These are phyloP conservation scores for Lottia gigantea DNA, from an alignment of 2,888 invertebrate species.

Conservation along the genomic window DNA sequence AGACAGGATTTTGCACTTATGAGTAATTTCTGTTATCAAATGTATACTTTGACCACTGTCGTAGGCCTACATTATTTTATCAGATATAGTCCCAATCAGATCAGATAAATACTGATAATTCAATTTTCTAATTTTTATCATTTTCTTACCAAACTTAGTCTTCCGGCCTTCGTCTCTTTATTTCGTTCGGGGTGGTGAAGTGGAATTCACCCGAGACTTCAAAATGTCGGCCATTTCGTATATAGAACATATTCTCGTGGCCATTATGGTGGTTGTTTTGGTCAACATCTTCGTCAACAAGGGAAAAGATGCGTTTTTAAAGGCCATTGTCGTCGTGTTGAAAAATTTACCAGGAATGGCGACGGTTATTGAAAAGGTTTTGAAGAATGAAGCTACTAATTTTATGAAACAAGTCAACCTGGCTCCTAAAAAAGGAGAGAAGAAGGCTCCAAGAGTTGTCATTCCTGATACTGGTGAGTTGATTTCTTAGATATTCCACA, in stretches of 20 bases:
- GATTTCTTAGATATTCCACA: too few species aligned
- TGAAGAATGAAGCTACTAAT: conserved; percentile 47
- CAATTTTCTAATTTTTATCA: too few species aligned
- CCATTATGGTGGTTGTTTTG: conserved; percentile 40
- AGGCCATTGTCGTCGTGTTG: conserved; percentile 46
- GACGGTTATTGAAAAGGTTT: conserved; percentile 35
- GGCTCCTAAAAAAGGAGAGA: conserved; percentile 31
- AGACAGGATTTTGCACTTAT: too few species aligned
- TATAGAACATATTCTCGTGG: conserved; percentile 44
- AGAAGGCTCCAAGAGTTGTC: conserved; percentile 35
- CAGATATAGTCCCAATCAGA: too few species aligned
- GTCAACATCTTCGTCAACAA: conserved; percentile 43
- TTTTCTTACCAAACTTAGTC: too few species aligned
- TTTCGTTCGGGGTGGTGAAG: too few species aligned
- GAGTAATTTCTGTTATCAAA: too few species aligned
- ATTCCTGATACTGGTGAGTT: conserved; percentile 47
- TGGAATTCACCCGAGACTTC: too few species aligned
- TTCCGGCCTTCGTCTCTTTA: too few species aligned
- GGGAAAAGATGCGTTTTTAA: conserved; percentile 43
- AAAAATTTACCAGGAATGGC: conserved; percentile 49
- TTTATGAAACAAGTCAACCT: conserved; percentile 46
- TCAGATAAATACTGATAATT: too few species aligned
- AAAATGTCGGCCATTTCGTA: background rate
- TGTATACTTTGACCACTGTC: too few species aligned
- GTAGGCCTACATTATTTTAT: too few species aligned